Evolutionary conservation across 2,888 invertebrate genomes (phyloP).

Genomic region (Dichetophora obliterata): DNA sequence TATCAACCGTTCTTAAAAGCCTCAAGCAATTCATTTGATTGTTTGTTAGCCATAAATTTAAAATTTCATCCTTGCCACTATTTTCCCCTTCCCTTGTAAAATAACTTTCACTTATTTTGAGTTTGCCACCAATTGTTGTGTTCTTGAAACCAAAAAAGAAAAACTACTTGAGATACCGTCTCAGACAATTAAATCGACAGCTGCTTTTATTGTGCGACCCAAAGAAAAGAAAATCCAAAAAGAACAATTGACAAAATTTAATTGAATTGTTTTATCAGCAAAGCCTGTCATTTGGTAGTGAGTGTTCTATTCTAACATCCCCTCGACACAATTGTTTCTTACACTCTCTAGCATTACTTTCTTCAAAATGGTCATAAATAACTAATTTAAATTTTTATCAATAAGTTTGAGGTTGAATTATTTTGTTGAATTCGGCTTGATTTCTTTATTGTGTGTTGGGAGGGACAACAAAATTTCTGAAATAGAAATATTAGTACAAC

Average conservation of each 20-base stretch:
- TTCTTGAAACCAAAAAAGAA: not conserved
- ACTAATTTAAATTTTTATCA: constrained; percentile 35
- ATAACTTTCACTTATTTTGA: not conserved
- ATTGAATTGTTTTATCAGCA: constrained; percentile 39
- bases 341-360: not conserved
- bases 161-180: constrained; percentile 26
- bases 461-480: constrained; percentile 31
- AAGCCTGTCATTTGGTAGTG: not conserved
- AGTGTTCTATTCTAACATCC: not conserved
- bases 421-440: constrained; percentile 31
- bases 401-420: constrained; percentile 55
- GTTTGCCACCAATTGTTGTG: not conserved
- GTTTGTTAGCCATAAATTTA: too few relatives aligned
- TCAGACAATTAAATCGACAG: constrained; percentile 6
- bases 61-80: too few relatives aligned
- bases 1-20: not conserved
- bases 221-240: not conserved
- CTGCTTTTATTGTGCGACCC: not conserved
- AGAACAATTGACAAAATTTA: constrained; percentile 38
- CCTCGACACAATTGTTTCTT: not conserved
- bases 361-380: constrained; percentile 27
- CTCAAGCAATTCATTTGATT: too few relatives aligned
- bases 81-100: too few relatives aligned
- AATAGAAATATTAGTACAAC: constrained; percentile 28
- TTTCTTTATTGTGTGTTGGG: constrained; percentile 43